Base-by-base conservation (phyloP, 2,113 vertebrate species). In the Pachycephala philippinensis region DNA sequence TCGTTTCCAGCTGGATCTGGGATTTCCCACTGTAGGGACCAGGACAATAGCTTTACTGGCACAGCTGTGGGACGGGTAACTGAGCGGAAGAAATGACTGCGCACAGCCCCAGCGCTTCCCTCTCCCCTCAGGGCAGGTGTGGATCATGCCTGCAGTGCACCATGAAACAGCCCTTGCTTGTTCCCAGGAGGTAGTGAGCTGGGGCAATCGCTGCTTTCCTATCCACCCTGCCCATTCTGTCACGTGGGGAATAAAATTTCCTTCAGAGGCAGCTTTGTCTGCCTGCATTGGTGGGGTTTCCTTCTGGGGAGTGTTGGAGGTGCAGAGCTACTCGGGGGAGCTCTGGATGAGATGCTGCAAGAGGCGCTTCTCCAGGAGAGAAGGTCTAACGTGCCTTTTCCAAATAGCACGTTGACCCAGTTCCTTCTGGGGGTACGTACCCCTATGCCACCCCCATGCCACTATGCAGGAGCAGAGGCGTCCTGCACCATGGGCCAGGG, bases 111-210 rank as follows among this genome's bases (percentile, higher is more conserved):
- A 59, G 31, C 42, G 44, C 53, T 83, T 68, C 54, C 56, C 33
- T 83, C 54, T 56, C 6, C 28, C 2, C 22, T 1, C 0, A 8
- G 30, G 31, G 4, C 0, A 1, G 30, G 61, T 56, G 74, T 22
- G 47, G 87, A 87, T 71, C 5, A 0, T n/a, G 69, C 44, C 72
- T 16, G 56, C 35, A 24, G 8, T 5, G 2, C 14, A 28, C 39
- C 39, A 31, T 0, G 0, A 20, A 8, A 19, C 50, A 50, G 59
- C 53, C 60, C 37, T 74, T 47, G 83, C 44, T 24, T 24, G 33
- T 44, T 86, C 50, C 59, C 1, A 2, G 40, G 28, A 80, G 53
- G 9, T 8, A 56, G 19, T 7, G 5, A 20, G 16, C 39, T 49
- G 35, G 24, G 22, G 35, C 5, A 56, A 15, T 60, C 0, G 0